phyloP scores from a whole-genome alignment of 2,888 invertebrate genomes.

The Leptinotarsa tumamoca region DNA sequence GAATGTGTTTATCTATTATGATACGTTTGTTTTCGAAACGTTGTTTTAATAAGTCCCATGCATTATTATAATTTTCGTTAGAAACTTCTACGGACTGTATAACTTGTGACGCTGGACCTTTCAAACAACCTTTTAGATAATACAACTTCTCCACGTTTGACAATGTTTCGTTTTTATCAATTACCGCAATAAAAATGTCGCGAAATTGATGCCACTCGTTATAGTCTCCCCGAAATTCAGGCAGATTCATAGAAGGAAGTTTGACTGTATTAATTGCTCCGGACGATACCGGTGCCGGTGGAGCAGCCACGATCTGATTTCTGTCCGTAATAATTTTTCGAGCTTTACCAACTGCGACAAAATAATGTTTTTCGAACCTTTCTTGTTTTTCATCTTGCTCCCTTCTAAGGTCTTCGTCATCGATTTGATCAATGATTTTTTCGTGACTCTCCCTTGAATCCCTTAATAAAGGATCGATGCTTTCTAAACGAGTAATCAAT shows the following conservation, averaged over 20 bases:
- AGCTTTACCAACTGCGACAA: background rate
- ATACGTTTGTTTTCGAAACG: conserved; percentile 2
- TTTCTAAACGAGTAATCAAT: background rate
- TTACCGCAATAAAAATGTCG: background rate
- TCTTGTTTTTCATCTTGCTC: background rate
- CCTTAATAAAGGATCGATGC: background rate
- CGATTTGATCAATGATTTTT: background rate
- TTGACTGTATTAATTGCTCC: background rate
- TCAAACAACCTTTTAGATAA: background rate
- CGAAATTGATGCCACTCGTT: background rate
- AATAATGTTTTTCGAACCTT: background rate
- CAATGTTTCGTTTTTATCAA: background rate
- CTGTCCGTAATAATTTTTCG: background rate
- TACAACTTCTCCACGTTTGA: background rate
- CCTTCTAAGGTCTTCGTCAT: background rate
- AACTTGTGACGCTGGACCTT: conserved; percentile 1
- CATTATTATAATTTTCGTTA: conserved; percentile 2
- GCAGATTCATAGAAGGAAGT: background rate
- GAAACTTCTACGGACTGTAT: background rate
- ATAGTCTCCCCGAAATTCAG: conserved; percentile 1
- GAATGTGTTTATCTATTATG: background rate
- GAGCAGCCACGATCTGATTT: background rate
- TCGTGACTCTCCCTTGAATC: background rate
- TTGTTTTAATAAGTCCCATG: background rate
- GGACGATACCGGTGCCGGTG: background rate